Evolutionary conservation across 2,113 vertebrate genomes (phyloP).

Genomic region (Tricholaema leucomelas): DNA sequence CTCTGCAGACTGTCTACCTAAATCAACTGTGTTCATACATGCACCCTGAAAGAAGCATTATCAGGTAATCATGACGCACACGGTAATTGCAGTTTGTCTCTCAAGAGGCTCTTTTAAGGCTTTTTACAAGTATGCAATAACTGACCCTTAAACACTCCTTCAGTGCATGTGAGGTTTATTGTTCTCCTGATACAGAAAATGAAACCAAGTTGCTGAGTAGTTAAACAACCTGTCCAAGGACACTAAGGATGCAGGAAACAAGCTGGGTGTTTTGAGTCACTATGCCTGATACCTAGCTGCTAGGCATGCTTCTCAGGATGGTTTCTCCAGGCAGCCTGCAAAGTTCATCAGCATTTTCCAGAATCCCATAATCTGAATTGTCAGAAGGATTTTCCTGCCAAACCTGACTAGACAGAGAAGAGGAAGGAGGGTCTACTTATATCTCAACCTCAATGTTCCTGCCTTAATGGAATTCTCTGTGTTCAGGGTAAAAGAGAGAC

Average conservation of each 20-base stretch:
- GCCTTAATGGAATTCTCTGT: neutral
- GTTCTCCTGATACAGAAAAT: neutral
- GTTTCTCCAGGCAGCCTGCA: neutral
- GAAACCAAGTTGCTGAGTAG: neutral
- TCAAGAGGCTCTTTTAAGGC: conserved; percentile 5
- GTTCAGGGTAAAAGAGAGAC: neutral
- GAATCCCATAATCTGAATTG: conserved; percentile 9
- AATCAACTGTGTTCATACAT: neutral
- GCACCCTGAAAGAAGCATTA: neutral
- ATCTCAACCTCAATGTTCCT: neutral
- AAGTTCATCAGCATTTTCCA: conserved; percentile 11
- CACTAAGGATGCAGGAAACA: neutral
- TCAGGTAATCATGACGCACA: neutral
- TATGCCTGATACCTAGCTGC: neutral
- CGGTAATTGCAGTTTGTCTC: neutral
- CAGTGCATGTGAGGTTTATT: neutral
- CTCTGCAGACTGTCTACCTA: neutral
- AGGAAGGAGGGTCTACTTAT: neutral
- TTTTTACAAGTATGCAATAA: conserved; percentile 14
- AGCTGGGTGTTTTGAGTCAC: neutral
- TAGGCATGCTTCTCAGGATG: neutral
- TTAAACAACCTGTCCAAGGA: conserved; percentile 25
- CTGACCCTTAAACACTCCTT: neutral
- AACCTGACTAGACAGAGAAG: conserved; percentile 1
- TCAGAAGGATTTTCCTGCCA: conserved; percentile 22